Base-by-base conservation (phyloP, 30 jellyfish, hydroid and myxozoan genomes). In the Cassiopea xamachana region DNA sequence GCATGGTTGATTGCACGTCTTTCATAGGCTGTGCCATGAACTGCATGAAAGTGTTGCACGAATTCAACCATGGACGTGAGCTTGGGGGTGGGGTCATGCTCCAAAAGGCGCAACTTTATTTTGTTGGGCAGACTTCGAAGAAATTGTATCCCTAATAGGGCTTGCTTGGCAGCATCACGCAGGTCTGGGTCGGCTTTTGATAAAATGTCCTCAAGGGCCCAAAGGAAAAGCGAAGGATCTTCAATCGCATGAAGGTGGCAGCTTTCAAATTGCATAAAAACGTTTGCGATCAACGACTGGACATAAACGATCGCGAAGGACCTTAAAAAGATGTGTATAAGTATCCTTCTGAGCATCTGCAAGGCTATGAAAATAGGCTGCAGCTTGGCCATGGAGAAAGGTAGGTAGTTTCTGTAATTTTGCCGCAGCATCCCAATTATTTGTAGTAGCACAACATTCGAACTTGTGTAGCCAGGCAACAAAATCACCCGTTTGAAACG, bases 361-460 rank as follows among this genome's bases (percentile, higher is more conserved):
- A 84, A 70, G 55, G 80, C 59, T 48, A 64, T 80, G 67, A 10
- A 55, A 64, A 82, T 82, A 82, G 18, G 71, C 46, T 17, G 91
- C 83, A 43, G 84, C 91, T n/a, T 69, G 91, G 48, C 91, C 49
- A 68, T 82, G 91, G n/a, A 67, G 82, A 46, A 61, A 82, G 59
- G 91, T 84, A 12, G 91, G 91, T 58, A 82, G 70, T 45, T 12
- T 46, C n/a, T 19, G 69, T 14, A 82, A 48, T 67, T 43, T 82
- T 77, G 50, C 48, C 61, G 51, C 87, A 59, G 77, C 81, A 44
- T 73, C 48, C 88, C 88, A 86, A 10, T 46, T 16, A 50, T 86
- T 86, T 13, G 93, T 81, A 39, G 71, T 19, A 68, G 87, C 93
- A 86, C 88, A 86, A 62, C 80, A 59, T 44, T 86, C 88, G 64